Conservation (phyloP, 2,113 vertebrate genomes). For the Muntiacus muntjak region DNA sequence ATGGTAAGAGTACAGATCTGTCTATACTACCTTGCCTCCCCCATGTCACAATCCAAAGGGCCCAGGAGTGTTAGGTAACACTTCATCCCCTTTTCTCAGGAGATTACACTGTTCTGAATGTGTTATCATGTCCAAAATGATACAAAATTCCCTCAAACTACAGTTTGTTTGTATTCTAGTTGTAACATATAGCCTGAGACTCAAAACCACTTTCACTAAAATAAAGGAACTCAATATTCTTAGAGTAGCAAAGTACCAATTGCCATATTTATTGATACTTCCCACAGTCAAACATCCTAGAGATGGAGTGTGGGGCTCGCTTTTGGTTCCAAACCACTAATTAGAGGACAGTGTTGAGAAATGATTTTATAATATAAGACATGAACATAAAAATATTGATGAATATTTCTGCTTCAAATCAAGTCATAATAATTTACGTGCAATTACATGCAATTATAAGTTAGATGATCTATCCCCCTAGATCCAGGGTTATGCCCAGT, state of each 20-base stretch:
- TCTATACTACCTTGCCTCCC: background rate
- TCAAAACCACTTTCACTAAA: background rate
- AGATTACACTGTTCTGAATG: background rate
- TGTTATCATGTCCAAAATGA: background rate
- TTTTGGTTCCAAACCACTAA: background rate
- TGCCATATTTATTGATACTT: constrained; percentile 25
- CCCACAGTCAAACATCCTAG: background rate
- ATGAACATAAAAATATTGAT: background rate
- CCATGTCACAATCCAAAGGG: background rate
- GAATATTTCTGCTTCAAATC: background rate
- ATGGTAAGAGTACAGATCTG: background rate
- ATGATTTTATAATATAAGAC: constrained; percentile 27
- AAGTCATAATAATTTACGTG: background rate
- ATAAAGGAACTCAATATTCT: constrained; percentile 25
- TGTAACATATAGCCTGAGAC: background rate
- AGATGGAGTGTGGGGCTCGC: background rate
- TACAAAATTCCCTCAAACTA: background rate
- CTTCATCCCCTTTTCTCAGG: background rate
- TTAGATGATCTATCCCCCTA: background rate
- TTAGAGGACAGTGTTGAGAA: constrained; percentile 36
- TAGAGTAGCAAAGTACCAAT: background rate
- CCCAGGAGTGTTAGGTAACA: background rate
- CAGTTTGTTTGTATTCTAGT: background rate
- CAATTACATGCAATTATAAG: background rate
- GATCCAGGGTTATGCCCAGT: background rate